These are phyloP conservation scores for Heterotis niloticus DNA, from an alignment of 2,113 vertebrate species.

Conservation along the genomic window DNA sequence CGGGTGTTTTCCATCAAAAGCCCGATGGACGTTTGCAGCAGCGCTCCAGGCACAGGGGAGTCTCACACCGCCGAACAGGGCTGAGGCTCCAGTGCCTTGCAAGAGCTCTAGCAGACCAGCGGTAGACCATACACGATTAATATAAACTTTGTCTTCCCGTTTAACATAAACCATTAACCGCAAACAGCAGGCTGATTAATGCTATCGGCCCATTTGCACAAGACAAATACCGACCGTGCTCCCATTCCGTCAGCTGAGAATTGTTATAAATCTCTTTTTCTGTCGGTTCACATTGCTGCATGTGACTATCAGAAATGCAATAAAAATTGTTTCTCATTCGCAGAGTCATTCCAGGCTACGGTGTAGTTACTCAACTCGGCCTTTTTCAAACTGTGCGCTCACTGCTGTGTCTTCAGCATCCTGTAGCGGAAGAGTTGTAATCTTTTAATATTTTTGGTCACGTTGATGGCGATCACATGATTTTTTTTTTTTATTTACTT, in stretches of 20 bases:
- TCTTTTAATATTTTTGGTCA: too few species aligned
- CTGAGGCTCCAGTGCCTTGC: not conserved
- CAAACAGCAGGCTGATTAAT: conserved; percentile 5
- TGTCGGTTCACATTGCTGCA: not conserved
- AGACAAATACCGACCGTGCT: not conserved
- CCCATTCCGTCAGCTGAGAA: not conserved
- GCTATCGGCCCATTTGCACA: not conserved
- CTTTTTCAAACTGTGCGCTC: too few species aligned
- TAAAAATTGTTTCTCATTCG: too few species aligned
- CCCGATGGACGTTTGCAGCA: not conserved
- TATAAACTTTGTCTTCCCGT: conserved; percentile 4
- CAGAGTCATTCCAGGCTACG: not conserved
- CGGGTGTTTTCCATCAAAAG: conserved; percentile 13
- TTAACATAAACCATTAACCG: not conserved
- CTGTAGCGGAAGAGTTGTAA: too few species aligned
- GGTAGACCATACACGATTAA: not conserved
- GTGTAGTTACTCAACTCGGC: not conserved
- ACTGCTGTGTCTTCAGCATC: too few species aligned
- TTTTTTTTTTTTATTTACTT: too few species aligned
- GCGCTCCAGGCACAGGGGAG: not conserved
- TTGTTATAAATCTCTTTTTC: not conserved
- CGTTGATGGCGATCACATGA: too few species aligned
- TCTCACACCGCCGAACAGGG: not conserved
- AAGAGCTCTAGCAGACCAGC: not conserved
- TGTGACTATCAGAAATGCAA: not conserved